phyloP scores from a whole-genome alignment of 1,140 invertebrate genomes.

The Caenorhabditis elegans region DNA sequence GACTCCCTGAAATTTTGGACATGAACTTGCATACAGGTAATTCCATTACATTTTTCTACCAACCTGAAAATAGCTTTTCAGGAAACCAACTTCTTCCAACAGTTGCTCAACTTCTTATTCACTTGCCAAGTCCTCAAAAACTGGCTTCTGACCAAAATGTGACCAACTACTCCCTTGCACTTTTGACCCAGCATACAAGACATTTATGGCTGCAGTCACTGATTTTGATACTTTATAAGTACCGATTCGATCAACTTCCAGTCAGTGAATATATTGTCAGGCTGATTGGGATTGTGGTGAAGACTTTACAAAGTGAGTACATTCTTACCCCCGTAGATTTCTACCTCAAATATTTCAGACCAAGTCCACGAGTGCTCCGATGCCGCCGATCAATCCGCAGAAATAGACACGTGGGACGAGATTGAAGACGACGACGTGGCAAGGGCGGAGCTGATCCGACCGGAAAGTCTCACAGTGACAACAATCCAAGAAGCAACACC shows the following conservation, averaged over 20 bases:
- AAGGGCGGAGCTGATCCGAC: slow-evolving; percentile 7
- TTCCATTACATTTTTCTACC: no score
- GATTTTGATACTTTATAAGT: slow-evolving; percentile 95
- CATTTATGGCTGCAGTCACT: slow-evolving; percentile 88
- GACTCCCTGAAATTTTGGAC: slow-evolving; percentile 74
- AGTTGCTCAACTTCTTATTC: slow-evolving; percentile 82
- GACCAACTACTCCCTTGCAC: slow-evolving; percentile 82
- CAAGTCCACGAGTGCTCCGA: slow-evolving; percentile 37
- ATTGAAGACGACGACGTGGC: neutral
- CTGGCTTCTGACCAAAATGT: slow-evolving; percentile 70
- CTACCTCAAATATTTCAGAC: slow-evolving; percentile 19
- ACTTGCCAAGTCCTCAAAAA: slow-evolving; percentile 77
- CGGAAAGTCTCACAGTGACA: slow-evolving; percentile 45
- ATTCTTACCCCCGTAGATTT: neutral
- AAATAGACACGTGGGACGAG: slow-evolving; percentile 41
- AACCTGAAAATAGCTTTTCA: neutral
- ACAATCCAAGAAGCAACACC: slow-evolving; percentile 23
- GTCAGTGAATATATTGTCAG: slow-evolving; percentile 78
- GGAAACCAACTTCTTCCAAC: slow-evolving; percentile 75
- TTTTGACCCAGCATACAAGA: slow-evolving; percentile 79
- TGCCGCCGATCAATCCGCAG: neutral
- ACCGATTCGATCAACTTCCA: slow-evolving; percentile 83
- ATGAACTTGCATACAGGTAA: slow-evolving; percentile 73
- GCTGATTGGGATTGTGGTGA: slow-evolving; percentile 86
- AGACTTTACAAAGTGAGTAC: slow-evolving; percentile 83